phyloP scores from a whole-genome alignment of 1,140 invertebrate species.

The Sinonovacula constricta region DNA sequence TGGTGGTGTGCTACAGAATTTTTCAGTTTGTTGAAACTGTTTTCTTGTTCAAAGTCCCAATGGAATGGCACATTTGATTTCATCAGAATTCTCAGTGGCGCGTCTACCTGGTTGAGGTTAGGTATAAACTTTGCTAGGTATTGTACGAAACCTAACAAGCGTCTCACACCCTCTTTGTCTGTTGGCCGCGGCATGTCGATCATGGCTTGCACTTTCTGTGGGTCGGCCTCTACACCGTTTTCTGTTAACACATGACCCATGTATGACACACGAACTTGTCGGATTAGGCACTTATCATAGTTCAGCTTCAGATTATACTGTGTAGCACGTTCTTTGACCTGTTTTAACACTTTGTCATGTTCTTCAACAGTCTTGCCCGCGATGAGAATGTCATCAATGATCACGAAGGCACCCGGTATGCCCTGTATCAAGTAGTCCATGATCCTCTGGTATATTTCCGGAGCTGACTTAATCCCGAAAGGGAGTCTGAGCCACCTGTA shows the following conservation, averaged over 20 bases:
- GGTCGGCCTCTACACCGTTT: too few relatives aligned
- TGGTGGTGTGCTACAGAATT: too few relatives aligned
- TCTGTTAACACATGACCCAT: conserved; percentile 67
- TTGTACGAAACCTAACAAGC: conserved; percentile 54
- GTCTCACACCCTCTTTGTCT: conserved; percentile 35
- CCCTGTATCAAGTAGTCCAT: conserved; percentile 72
- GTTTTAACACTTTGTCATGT: conserved; percentile 50
- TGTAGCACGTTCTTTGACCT: conserved; percentile 73
- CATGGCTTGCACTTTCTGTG: too few relatives aligned
- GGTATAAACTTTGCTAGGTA: conserved; percentile 59
- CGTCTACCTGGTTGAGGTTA: conserved; percentile 46
- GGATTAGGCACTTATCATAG: conserved; percentile 49
- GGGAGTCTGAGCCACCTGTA: conserved; percentile 44
- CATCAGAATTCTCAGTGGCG: conserved; percentile 48
- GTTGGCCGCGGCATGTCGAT: conserved; percentile 41
- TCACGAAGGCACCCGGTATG: conserved; percentile 67
- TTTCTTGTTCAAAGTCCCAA: too few relatives aligned
- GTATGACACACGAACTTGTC: conserved; percentile 42
- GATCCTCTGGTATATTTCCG: conserved; percentile 77
- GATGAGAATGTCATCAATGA: too few relatives aligned
- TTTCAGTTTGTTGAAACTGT: too few relatives aligned
- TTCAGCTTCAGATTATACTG: conserved; percentile 60
- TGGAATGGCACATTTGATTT: not conserved
- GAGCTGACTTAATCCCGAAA: conserved; percentile 55
- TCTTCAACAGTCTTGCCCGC: conserved; percentile 28